Evolutionary conservation across 2,888 invertebrate species (phyloP).

Genomic region (Amiota communis): DNA sequence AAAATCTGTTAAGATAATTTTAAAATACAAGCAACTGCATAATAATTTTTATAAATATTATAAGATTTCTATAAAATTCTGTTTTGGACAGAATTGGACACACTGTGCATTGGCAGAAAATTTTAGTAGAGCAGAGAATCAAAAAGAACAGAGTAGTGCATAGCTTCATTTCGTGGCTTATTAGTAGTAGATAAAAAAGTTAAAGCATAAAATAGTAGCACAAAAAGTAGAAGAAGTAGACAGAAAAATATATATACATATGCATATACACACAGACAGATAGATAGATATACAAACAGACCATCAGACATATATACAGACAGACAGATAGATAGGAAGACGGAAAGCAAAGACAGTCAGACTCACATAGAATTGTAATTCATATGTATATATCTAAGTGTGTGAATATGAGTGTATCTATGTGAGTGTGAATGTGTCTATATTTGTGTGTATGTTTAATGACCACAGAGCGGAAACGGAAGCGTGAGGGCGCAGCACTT

Average conservation of each 20-base stretch:
- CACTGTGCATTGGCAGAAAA: too few species aligned
- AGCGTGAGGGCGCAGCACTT: slow-evolving; percentile 51
- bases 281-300: slow-evolving; percentile 18
- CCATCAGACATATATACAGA: too few species aligned
- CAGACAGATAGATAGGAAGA: too few species aligned
- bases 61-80: too few species aligned
- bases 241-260: background rate
- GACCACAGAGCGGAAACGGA: slow-evolving; percentile 62
- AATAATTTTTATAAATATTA: too few species aligned
- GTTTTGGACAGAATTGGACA: too few species aligned
- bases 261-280: too few species aligned
- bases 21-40: too few species aligned
- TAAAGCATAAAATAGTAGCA: slow-evolving; percentile 36
- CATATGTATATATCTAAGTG: background rate
- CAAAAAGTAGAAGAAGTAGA: slow-evolving; percentile 16
- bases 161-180: slow-evolving; percentile 23
- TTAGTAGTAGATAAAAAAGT: slow-evolving; percentile 46
- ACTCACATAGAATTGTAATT: background rate
- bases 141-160: too few species aligned
- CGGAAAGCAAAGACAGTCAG: background rate
- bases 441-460: slow-evolving; percentile 53
- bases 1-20: too few species aligned
- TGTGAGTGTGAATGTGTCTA: slow-evolving; percentile 25
- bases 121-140: too few species aligned
- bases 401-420: background rate